phyloP scores from a whole-genome alignment of 2,888 invertebrate genomes.

The Drosophila monieri region DNA sequence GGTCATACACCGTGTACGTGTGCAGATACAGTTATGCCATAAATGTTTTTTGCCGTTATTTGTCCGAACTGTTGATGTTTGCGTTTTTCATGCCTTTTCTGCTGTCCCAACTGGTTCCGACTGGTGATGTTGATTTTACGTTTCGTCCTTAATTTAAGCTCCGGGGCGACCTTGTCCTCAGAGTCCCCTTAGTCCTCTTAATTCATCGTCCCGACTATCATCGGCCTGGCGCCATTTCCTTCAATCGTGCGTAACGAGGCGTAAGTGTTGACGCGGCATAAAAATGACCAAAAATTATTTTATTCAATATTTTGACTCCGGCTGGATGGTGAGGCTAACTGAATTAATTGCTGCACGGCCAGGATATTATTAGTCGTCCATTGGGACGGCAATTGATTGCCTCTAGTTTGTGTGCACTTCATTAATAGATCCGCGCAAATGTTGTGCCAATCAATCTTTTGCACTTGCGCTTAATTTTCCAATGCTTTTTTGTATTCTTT shows the following conservation, averaged over 20 bases:
- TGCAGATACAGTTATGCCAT: conserved; percentile 60
- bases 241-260: conserved; percentile 71
- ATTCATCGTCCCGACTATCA: conserved; percentile 32
- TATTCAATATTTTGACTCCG: conserved; percentile 61
- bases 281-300: conserved; percentile 70
- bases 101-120: conserved; percentile 7
- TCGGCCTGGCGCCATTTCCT: conserved; percentile 35
- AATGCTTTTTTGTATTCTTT: conserved; percentile 34
- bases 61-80: conserved; percentile 80
- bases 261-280: conserved; percentile 80
- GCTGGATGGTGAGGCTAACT: conserved; percentile 28
- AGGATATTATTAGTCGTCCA: conserved; percentile 47
- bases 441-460: conserved; percentile 68
- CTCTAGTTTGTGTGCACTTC: conserved; percentile 43
- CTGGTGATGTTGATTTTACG: conserved; percentile 55
- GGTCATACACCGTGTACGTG: conserved; percentile 35
- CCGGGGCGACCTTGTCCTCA: conserved; percentile 21
- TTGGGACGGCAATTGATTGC: conserved; percentile 35
- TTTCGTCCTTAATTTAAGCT: conserved; percentile 56
- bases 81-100: conserved; percentile 67
- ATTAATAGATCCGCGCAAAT: conserved; percentile 62
- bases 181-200: not conserved
- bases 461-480: conserved; percentile 62
- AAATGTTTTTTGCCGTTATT: conserved; percentile 54
- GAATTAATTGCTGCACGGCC: conserved; percentile 58